phyloP scores from a whole-genome alignment of 2,888 invertebrate genomes.

The Caenorhabditis uteleia region DNA sequence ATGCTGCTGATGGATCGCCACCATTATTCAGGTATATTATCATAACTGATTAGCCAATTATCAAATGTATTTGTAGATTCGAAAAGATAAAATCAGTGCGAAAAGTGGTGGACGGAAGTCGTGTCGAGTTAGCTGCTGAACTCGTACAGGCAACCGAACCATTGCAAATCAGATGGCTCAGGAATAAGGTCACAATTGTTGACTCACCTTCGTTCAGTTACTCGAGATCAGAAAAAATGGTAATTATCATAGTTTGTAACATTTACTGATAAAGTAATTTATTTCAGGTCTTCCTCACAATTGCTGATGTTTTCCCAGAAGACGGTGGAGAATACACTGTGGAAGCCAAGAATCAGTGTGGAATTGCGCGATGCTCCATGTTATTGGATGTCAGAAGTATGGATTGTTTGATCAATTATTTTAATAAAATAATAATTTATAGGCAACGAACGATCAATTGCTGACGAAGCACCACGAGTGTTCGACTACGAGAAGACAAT shows the following conservation, averaged over 20 bases:
- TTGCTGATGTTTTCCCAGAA: conserved; percentile 69
- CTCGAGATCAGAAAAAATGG: conserved; percentile 43
- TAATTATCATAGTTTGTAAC: background rate
- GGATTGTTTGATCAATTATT: background rate
- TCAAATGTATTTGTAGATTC: conserved; percentile 24
- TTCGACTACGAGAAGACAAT: conserved; percentile 42
- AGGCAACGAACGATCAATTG: conserved; percentile 48
- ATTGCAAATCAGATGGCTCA: conserved; percentile 62
- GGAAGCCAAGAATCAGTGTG: conserved; percentile 54
- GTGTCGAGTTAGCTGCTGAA: conserved; percentile 53
- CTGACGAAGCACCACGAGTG: conserved; percentile 53
- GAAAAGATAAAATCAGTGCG: conserved; percentile 45
- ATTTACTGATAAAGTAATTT: background rate
- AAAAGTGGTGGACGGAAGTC: conserved; percentile 51
- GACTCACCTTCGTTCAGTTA: conserved; percentile 59
- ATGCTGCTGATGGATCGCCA: conserved; percentile 52
- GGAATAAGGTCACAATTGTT: conserved; percentile 59
- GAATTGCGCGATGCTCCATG: conserved; percentile 49
- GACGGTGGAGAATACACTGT: conserved; percentile 75
- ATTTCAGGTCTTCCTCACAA: conserved; percentile 49
- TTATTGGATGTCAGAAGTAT: conserved; percentile 51
- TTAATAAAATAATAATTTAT: background rate
- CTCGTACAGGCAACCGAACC: conserved; percentile 63
- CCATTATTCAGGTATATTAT: conserved; percentile 46
- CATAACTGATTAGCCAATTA: background rate